phyloP scores from a whole-genome alignment of 2,113 vertebrate genomes.

The Stigmatopora nigra region DNA sequence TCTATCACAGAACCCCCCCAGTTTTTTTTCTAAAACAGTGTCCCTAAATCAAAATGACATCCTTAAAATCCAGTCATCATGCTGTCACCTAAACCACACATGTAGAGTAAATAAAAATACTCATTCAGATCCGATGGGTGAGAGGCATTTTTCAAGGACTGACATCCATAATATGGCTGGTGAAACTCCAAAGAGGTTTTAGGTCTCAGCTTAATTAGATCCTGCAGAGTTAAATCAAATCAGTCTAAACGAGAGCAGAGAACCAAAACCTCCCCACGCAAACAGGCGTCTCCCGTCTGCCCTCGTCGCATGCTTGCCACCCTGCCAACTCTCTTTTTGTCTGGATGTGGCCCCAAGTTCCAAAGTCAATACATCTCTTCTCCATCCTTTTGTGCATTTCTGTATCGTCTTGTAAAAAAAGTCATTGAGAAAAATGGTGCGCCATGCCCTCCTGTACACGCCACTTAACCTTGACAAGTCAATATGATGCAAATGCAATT shows the following conservation, averaged over 20 bases:
- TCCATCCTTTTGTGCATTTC: conserved; percentile 27
- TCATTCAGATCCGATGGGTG: conserved; percentile 50
- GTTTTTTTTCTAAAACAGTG: not conserved
- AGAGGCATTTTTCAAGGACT: conserved; percentile 61
- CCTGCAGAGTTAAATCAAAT: conserved; percentile 70
- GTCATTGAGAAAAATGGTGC: conserved; percentile 33
- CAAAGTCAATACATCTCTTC: conserved; percentile 19
- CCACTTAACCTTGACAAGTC: conserved; percentile 76
- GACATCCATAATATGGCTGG: conserved; percentile 65
- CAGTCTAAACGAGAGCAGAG: conserved; percentile 61
- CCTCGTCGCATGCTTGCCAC: conserved; percentile 35
- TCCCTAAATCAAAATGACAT: not conserved
- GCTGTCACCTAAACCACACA: conserved; percentile 39
- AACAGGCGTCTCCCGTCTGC: conserved; percentile 40
- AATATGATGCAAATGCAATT: conserved; percentile 70
- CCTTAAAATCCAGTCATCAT: conserved; percentile 28
- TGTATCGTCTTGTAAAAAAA: conserved; percentile 45
- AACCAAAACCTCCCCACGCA: conserved; percentile 46
- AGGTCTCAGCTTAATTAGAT: conserved; percentile 67
- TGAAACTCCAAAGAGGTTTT: conserved; percentile 66
- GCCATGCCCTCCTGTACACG: conserved; percentile 49
- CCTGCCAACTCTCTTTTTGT: conserved; percentile 27
- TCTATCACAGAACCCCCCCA: too few relatives aligned
- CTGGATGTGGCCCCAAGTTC: conserved; percentile 13
- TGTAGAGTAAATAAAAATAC: conserved; percentile 54